Base-by-base conservation (phyloP, 2,113 vertebrate genomes). In the Aegypius monachus region DNA sequence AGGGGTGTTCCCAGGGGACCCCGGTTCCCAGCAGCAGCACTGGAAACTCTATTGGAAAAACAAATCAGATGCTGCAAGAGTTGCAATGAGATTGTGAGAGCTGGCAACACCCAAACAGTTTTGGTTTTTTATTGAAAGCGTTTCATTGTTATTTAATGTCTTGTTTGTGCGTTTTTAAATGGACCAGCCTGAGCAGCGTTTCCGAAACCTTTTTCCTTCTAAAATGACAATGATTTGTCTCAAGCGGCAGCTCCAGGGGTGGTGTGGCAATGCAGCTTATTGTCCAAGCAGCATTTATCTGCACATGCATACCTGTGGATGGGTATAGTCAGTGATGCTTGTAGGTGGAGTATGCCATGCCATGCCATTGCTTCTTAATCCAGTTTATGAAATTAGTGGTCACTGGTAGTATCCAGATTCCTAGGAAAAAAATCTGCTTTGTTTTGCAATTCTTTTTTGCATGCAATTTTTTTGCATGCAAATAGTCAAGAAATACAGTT, bases 141-240 rank as follows among this genome's bases (percentile, higher is more conserved):
- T 88, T 95, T 86, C 50, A 81, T 93, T 97, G 95, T 89, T 91
- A 36, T 71, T 95, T 85, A 75, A 91, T 52, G 81, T 43, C 86
- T 95, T 89, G 73, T 94, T 96, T 96, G 91, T 94, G 81, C 56
- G 0, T 43, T 94, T 91, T 72, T 6, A 81, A 95, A 81, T 6
- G 83, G 70, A 70, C n/a, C 72, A 45, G 63, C 63, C 86, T 26
- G 89, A 84, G 15, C 56, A 17, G 86, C 0, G 1, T 66, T 95
- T 97, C 94, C 22, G 3, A 93, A 87, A 53, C 21, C 26, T 67
- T 85, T 83, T 91, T 16, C 83, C 73, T 81, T 58, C 59, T 17
- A 5, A 58, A 81, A 16, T 11, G 56, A 9, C 0, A 0, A 5
- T 10, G 71, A 8, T 77, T 68, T 83, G 43, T 53, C 48, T 32